phyloP scores from a whole-genome alignment of 2,797 vertebrate species.

The Takifugu ocellatus region DNA sequence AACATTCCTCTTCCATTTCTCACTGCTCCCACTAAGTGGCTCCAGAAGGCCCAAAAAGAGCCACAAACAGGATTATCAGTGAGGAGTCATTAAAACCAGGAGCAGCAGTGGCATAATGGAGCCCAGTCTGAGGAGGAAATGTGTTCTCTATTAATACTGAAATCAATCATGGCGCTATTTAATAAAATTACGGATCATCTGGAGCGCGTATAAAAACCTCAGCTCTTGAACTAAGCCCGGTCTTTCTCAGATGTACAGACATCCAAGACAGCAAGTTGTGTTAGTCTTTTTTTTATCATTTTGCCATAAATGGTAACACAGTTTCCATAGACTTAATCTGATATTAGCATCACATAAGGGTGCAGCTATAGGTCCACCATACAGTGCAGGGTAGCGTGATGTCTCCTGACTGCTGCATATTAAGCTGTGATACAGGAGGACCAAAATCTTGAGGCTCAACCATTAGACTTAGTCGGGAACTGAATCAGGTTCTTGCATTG shows the following conservation, averaged over 20 bases:
- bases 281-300: background rate
- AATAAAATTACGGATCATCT: slow-evolving; percentile 21
- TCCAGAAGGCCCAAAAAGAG: slow-evolving; percentile 14
- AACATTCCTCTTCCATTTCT: slow-evolving; percentile 2
- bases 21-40: background rate
- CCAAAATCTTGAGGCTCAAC: no score
- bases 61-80: slow-evolving; percentile 40
- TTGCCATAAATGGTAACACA: slow-evolving; percentile 1
- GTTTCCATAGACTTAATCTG: slow-evolving; percentile 35
- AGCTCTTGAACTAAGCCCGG: slow-evolving; percentile 28
- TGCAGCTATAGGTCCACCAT: background rate
- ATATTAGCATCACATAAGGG: background rate
- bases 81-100: slow-evolving; percentile 39
- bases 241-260: slow-evolving; percentile 12
- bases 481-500: no score
- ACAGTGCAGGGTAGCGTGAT: background rate
- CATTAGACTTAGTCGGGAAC: no score
- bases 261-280: slow-evolving; percentile 4
- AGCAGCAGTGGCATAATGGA: slow-evolving; percentile 41
- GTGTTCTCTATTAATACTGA: slow-evolving; percentile 43
- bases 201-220: slow-evolving; percentile 10
- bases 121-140: slow-evolving; percentile 31
- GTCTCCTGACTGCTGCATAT: no score
- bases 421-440: no score
- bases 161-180: slow-evolving; percentile 33